Conservation (phyloP, 2,888 invertebrate species). For the Sipha maydis region DNA sequence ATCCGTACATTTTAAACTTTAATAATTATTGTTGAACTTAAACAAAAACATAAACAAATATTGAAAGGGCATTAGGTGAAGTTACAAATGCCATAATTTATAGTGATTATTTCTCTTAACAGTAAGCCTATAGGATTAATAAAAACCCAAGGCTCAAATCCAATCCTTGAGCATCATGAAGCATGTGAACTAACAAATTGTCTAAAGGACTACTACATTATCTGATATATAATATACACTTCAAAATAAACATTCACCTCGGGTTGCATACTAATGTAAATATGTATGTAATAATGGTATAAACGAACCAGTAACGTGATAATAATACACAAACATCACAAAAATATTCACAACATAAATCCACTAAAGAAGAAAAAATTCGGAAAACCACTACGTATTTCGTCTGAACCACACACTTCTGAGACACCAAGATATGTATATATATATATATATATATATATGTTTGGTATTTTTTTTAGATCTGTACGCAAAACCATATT, state of each 20-base stretch:
- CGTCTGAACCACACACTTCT: background rate
- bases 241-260: slow-evolving; percentile 42
- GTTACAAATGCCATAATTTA: background rate
- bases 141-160: slow-evolving; percentile 21
- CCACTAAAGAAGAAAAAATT: background rate
- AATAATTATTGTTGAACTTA: background rate
- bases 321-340: background rate
- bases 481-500: background rate
- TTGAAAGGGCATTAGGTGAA: background rate
- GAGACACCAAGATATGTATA: background rate
- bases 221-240: slow-evolving; percentile 23
- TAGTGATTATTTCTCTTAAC: slow-evolving; percentile 14
- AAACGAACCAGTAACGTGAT: slow-evolving; percentile 1
- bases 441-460: too few species aligned
- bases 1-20: background rate
- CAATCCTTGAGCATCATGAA: slow-evolving; percentile 3
- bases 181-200: slow-evolving; percentile 27
- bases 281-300: background rate
- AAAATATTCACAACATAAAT: slow-evolving; percentile 2
- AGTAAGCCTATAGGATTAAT: slow-evolving; percentile 5
- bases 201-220: slow-evolving; percentile 60
- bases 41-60: background rate
- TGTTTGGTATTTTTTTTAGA: background rate
- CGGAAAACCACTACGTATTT: background rate
- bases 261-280: background rate